Evolutionary conservation across 1,140 invertebrate genomes (phyloP), one percentile per base, ranked within the genome.

Genomic region (Eciton burchellii): DNA sequence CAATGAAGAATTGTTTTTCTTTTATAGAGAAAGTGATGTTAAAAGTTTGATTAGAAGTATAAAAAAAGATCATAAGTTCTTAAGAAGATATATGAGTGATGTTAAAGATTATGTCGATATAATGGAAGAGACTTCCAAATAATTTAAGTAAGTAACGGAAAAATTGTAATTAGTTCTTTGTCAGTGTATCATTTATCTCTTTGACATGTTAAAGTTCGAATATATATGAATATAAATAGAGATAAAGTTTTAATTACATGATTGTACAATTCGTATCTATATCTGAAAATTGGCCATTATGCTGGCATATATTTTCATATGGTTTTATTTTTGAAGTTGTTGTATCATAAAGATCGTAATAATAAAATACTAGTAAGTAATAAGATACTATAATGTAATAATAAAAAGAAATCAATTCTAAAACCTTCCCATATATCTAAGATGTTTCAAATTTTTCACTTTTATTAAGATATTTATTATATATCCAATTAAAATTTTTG

Each of bases 41-140:
- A 90, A 89, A 81, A 73, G 84, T 29, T 84, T 92, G 54, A 88
- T 92, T 62, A 84, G 35, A 54, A 91, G 91, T 73, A 72, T 92
- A 71, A 92, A 89, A 84, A 90, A 47, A 52, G 88, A 92, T 52
- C 59, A 87, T 26, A 88, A 82, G 57, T 92, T 92, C 47, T 54
- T 92, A 24, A 82, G 85, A 0, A 88, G 87, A 56, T 92, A 86
- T 56, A 91, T 92, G 26, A 86, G 79, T 1, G 90, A 91, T 57
- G 85, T 92, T 12, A 84, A 83, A 35, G 82, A 91, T 68, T 92
- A 92, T 60, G 86, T 92, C 14, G 88, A 86, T 56, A 63, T 92
- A 71, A 90, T 91, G 66, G 90, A 89, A 66, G 82, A 89, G 19
- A 83, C 68, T 60, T 52, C 8, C 3, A 52, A 66, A 45, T 59